Conservation (phyloP, 2,888 invertebrate species). For the Torymus aiolomorphi region DNA sequence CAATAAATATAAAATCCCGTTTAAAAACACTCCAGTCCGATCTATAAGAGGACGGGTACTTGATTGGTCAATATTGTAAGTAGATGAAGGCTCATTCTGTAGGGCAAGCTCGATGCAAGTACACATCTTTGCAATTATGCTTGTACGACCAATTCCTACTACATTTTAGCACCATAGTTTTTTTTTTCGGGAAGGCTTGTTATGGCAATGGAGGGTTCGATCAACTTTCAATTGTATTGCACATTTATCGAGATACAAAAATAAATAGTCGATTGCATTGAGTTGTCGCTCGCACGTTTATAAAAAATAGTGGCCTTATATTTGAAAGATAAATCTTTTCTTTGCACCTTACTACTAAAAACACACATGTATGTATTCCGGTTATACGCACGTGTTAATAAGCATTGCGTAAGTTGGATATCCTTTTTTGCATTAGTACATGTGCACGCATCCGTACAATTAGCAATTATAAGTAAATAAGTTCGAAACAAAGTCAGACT, state of each 20-base stretch:
- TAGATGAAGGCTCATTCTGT: slow-evolving; percentile 52
- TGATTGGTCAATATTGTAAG: slow-evolving; percentile 57
- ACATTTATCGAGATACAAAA: slow-evolving; percentile 55
- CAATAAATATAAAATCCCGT: slow-evolving; percentile 64
- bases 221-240: slow-evolving; percentile 54
- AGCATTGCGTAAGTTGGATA: slow-evolving; percentile 51
- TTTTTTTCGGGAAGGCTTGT: slow-evolving; percentile 48
- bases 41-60: slow-evolving; percentile 59
- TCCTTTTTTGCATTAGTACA: slow-evolving; percentile 52
- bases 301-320: slow-evolving; percentile 50
- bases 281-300: slow-evolving; percentile 39
- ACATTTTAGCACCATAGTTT: slow-evolving; percentile 55
- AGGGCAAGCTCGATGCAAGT: slow-evolving; percentile 56
- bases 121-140: slow-evolving; percentile 51
- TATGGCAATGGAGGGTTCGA: slow-evolving; percentile 36
- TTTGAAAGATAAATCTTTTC: slow-evolving; percentile 47
- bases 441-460: slow-evolving; percentile 37
- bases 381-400: slow-evolving; percentile 26
- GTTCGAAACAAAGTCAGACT: slow-evolving; percentile 46
- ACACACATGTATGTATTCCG: slow-evolving; percentile 13
- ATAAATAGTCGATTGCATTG: slow-evolving; percentile 55
- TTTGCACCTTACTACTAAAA: slow-evolving; percentile 51
- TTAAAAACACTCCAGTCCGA: slow-evolving; percentile 64
- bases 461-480: slow-evolving; percentile 31
- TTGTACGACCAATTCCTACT: slow-evolving; percentile 39